Evolutionary conservation across 2,888 invertebrate genomes (phyloP).

Genomic region (Chaetoderma sp.): DNA sequence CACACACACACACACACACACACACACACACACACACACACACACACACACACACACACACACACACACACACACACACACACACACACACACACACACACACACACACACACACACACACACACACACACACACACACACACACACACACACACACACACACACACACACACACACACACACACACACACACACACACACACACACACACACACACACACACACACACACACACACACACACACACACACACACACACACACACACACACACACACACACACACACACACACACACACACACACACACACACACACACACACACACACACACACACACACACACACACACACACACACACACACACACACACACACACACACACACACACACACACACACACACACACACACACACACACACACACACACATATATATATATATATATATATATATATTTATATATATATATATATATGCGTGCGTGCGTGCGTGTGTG

Average conservation of each 20-base stretch:
- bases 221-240: not conserved
- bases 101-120: not conserved
- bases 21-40: not conserved
- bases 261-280: constrained; percentile 7
- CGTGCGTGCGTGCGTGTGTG: not conserved
- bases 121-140: not conserved
- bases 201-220: not conserved
- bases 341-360: constrained; percentile 3
- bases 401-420: not conserved
- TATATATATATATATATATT: not conserved
- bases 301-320: constrained; percentile 20
- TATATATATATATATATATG: constrained; percentile 7
- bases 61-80: no score
- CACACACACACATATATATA: not conserved
- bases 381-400: not conserved
- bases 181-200: constrained; percentile 12
- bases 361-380: not conserved
- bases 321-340: constrained; percentile 16
- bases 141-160: not conserved
- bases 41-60: no score
- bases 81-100: no score
- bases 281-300: constrained; percentile 14
- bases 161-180: constrained; percentile 8
- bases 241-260: not conserved
- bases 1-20: not conserved